A percentile compares a stretch with the other conserved stretches of the same genome.
Evolutionary conservation across 1,140 invertebrate species (phyloP).

Genomic region (Hypothenemus hampei): DNA sequence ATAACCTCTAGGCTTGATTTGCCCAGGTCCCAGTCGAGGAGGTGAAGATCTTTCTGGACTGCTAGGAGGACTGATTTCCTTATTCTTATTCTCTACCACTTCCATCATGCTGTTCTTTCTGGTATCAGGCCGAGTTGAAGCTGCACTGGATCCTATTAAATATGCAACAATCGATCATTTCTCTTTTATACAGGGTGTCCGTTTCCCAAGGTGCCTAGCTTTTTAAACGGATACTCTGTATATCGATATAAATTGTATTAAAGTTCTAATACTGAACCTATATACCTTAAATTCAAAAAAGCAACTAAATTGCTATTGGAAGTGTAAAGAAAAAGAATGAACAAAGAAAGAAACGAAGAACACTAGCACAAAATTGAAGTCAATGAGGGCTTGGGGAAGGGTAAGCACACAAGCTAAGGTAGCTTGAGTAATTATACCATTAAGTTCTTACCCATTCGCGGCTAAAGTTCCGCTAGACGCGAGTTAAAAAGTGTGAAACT

Average conservation of each 20-base stretch:
- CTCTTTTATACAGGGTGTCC: too few species aligned
- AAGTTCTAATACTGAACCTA: too few species aligned
- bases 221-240: too few species aligned
- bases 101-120: constrained; percentile 42
- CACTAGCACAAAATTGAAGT: too few species aligned
- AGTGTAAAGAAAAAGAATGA: too few species aligned
- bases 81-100: constrained; percentile 36
- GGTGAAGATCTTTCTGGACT: constrained; percentile 45
- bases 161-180: neutral
- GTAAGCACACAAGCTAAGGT: constrained; percentile 18
- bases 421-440: constrained; percentile 11
- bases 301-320: too few species aligned
- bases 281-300: too few species aligned
- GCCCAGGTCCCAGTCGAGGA: constrained; percentile 64
- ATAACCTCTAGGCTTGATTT: constrained; percentile 69
- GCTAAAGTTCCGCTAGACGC: constrained; percentile 38
- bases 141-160: constrained; percentile 30
- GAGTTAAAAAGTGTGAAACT: constrained; percentile 29
- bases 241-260: too few species aligned
- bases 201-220: too few species aligned
- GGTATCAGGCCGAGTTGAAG: constrained; percentile 29
- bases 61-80: constrained; percentile 48
- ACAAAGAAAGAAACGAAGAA: too few species aligned
- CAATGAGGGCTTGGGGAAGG: too few species aligned
- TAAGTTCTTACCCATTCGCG: constrained; percentile 34